A percentile compares a stretch with the other conserved stretches of the same genome.
Evolutionary conservation across 2,888 invertebrate genomes (phyloP).

Genomic region (Cacoxenus indagator): DNA sequence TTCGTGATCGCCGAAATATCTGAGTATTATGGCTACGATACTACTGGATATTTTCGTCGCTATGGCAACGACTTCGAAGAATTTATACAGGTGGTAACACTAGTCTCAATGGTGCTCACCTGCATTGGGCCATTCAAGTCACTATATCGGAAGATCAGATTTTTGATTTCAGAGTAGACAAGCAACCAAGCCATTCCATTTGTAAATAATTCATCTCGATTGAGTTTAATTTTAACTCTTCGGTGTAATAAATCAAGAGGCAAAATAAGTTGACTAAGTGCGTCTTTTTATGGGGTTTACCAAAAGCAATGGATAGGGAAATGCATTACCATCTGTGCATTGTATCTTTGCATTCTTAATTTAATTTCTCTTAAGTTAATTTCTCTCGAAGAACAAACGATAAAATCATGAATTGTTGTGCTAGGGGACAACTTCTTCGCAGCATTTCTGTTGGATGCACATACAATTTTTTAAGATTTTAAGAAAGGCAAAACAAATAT

Average conservation of each 20-base stretch:
- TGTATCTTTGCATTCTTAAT: no score
- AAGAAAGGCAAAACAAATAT: no score
- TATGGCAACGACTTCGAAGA: constrained; percentile 49
- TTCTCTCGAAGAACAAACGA: no score
- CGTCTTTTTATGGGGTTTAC: not conserved
- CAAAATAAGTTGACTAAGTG: not conserved
- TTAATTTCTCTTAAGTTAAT: no score
- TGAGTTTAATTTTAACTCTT: not conserved
- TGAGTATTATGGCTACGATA: constrained; percentile 61
- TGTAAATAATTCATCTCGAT: not conserved
- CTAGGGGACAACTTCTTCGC: no score
- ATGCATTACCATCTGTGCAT: no score
- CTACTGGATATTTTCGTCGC: constrained; percentile 51
- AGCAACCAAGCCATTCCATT: not conserved
- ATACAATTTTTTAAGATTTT: no score
- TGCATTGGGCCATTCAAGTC: constrained; percentile 58
- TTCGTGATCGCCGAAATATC: constrained; percentile 59
- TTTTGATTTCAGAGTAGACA: constrained; percentile 22
- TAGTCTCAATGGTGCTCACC: constrained; percentile 54
- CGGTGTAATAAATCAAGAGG: not conserved
- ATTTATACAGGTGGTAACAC: constrained; percentile 54
- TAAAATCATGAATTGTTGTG: no score
- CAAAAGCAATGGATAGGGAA: no score
- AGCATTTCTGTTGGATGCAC: no score
- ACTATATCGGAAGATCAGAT: constrained; percentile 48